Evolutionary conservation across 2,888 invertebrate species (phyloP), one percentile per base, ranked within the genome.

Genomic region (Drosophila mettleri): DNA sequence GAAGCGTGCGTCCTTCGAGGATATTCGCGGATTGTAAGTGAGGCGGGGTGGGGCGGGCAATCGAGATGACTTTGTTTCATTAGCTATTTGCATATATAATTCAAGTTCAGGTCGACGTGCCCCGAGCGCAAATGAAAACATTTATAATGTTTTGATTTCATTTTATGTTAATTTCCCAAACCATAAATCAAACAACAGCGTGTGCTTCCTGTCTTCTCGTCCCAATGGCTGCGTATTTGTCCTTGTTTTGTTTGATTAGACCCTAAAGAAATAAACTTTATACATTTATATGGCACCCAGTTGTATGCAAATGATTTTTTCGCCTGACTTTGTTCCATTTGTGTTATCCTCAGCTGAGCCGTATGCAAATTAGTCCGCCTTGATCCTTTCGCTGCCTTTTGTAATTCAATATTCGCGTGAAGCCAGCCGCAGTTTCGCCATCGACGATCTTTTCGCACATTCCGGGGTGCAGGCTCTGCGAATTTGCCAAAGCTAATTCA

Each of bases 171-270:
- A 91, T 90, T 89, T 85, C 55, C 45, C 67, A 74, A 74, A 72
- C 74, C 86, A 87, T 88, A 88, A 88, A 88, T 90, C 88, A 90
- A 48, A 73, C 46, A 62, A 65, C 66, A 90, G 78, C 91, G 91
- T 91, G 91, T 91, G 91, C 86, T 91, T 90, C 88, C 90, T 90
- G 91, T 88, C 91, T 69, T 20, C 49, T 33, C 6, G 39, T 2
- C 36, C 2, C 54, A 53, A 46, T 14, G 33, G 60, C 51, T 69
- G 73, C 33, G 62, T 45, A 36, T 86, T 80, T 76, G 62, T 78
- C 67, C 72, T 48, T 69, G 68, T 57, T 48, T 2, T 68, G 53
- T 78, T 81, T 87, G 82, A 86, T 80, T 86, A 71, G 83, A 53
- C 68, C 69, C 51, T 39, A 24, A 58, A 49, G 55, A 29, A 49